Evolutionary conservation across 2,888 invertebrate genomes (phyloP), one percentile per base, ranked within the genome.

Genomic region (Aporophyla nigra): DNA sequence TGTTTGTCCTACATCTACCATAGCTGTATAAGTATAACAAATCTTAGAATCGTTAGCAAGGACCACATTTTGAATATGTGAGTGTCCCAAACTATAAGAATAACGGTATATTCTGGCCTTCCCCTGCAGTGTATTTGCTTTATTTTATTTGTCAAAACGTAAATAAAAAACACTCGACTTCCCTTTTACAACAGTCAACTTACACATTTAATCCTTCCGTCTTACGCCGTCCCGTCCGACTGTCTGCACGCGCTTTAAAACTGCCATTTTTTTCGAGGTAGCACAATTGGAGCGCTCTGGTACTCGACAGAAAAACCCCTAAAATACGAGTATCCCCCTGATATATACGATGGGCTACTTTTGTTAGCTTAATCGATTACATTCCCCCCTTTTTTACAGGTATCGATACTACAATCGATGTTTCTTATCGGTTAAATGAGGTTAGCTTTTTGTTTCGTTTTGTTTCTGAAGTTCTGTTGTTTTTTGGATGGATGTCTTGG

Each of bases 251-350:
- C 88, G 81, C 85, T 92, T 90, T 91, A 91, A 92, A 91, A 89
- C 88, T 91, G 93, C 91, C 92, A 93, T 91, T 93, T 94, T 93
- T 94, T 94, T 70, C 65, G 87, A 81, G 78, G 77, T 80, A 76
- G 82, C 87, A 91, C 93, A 93, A 93, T 93, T 91, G 93, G 85
- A 76, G 86, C 82, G 87, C 81, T 70, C 83, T 83, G 81, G 88
- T 90, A 89, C 89, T 83, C 76, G 83, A 80, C 74, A 86, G 86
- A 91, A 93, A 92, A 94, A 93, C 90, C 85, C 80, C 88, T 91
- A 90, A 94, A 92, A 87, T 92, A 94, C 88, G 93, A 92, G 90
- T 84, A 88, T 78, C 85, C 85, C 86, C 73, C 89, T 91, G 91
- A 92, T 92, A 90, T 92, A 93, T 93, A 90, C 90, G 91, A 79